Base-by-base conservation (phyloP, 2,113 vertebrate genomes). In the Chaetura pelagica region DNA sequence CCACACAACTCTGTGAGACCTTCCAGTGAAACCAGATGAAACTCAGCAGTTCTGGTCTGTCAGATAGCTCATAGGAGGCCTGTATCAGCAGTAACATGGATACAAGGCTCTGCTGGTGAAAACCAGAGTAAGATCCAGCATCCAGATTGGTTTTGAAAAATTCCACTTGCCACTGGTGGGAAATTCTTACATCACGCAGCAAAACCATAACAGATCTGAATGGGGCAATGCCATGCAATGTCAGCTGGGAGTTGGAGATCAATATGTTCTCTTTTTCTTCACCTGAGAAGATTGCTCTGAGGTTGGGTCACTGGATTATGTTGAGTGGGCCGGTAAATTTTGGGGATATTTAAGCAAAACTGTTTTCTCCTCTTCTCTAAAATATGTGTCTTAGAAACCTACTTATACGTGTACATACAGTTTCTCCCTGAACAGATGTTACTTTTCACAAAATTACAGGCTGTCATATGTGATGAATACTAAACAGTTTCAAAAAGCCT, bases 391-490 rank as follows among this genome's bases (percentile, higher is more conserved):
- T 93, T 86, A 48, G 72, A 85, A 94, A 85, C 67, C 90, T 87
- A 54, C 51, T 87, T 84, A n/a, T 57, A 57, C 34, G 27, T 29
- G 29, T 84, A 63, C 52, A 87, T 24, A 61, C 30, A 52, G 44
- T 54, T 85, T 86, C 72, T 90, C 44, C 68, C 42, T 51, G 38
- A 92, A 74, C 79, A 96, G 94, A 94, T 66, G 68, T 88, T 96
- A 73, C 59, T 91, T 93, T 80, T 93, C 90, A 90, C 64, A 85
- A 80, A 94, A 93, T 77, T 77, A 63, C 44, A 71, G 58, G 23
- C 67, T 94, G 49, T 90, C 34, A 66, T 66, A 63, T 75, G 46
- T 84, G 92, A 40, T 62, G 92, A 89, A 93, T 95, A 80, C 63
- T 63, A 87, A 95, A 46, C 24, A 85, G 59, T 49, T 82, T 87